phyloP scores from a whole-genome alignment of 2,888 invertebrate species.

The Rotaria sp. region DNA sequence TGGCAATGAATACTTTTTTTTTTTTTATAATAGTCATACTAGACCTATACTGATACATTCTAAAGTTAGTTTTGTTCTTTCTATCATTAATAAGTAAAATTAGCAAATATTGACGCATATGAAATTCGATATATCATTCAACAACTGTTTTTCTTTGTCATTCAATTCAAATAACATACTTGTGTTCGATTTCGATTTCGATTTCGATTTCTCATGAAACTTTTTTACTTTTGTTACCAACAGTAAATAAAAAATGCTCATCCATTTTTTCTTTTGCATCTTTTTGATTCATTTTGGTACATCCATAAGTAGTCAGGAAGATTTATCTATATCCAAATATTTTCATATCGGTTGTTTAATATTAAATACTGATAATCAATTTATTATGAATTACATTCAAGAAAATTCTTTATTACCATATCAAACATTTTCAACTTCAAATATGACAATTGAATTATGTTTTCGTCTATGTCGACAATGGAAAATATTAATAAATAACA shows the following conservation, averaged over 20 bases:
- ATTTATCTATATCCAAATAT: background rate
- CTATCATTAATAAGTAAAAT: background rate
- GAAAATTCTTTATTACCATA: background rate
- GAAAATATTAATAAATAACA: background rate
- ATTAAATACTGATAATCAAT: background rate
- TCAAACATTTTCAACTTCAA: background rate
- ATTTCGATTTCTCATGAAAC: background rate
- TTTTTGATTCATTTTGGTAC: background rate
- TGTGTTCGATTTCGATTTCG: background rate
- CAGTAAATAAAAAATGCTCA: background rate
- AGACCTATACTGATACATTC: background rate
- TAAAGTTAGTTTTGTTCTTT: background rate
- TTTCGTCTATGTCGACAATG: slow-evolving; percentile 10
- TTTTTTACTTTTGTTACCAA: background rate
- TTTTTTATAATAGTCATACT: background rate
- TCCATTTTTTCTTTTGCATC: background rate
- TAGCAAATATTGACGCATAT: background rate
- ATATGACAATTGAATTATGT: background rate
- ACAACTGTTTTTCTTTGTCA: background rate
- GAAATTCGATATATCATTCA: background rate
- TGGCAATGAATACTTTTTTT: too few species aligned
- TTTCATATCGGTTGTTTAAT: background rate
- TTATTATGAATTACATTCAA: background rate
- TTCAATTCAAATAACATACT: background rate
- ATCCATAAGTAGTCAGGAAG: background rate